Evolutionary conservation across 2,888 invertebrate species (phyloP), one percentile per base, ranked within the genome.

Genomic region (Tenthredo scrophulariae): DNA sequence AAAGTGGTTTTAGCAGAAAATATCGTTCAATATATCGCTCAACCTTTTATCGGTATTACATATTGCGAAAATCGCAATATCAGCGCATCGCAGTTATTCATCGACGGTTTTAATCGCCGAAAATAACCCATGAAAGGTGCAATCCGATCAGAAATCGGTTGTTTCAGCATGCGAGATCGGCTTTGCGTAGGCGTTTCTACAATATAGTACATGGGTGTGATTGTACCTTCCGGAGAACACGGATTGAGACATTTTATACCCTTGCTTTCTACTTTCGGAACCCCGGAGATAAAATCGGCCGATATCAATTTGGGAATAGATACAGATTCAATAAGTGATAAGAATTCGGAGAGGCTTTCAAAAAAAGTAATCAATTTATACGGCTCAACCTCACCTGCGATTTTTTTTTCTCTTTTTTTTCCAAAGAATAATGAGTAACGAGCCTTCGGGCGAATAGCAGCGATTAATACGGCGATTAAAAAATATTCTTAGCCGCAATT

Each of bases 1-100:
- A 89, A 89, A 89, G 89, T 88, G 88, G 88, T 89, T 88, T 88
- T 87, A 86, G 86, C 84, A 86, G 86, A 88, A 89, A 89, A 88
- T 89, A 29, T 75, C 75, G 26, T 75, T 46, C 9, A 75, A 46
- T 46, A 22, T 33, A 79, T 37, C 54, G 54, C 5, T 33, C 15
- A 33, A 54, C 33, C 58, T 9, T 18, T 46, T n/a, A 79, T 29
- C 54, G n/a, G 37, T 46, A 43, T 43, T 43, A n/a, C 9, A 22
- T 3, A 46, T 46, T 46, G 75, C 26, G 33, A 50, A 54, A 54
- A 29, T 46, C 10, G 77, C 18, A 9, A 10, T 26, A 67, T 33
- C 33, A 18, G 18, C 33, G 67, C 4, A 33, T 33, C 4, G 26
- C 62, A 62, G 13, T 22, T 22, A 62, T 62, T 5, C 22, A 9